Conservation (phyloP, 2,113 vertebrate species). For the Bucco capensis region DNA sequence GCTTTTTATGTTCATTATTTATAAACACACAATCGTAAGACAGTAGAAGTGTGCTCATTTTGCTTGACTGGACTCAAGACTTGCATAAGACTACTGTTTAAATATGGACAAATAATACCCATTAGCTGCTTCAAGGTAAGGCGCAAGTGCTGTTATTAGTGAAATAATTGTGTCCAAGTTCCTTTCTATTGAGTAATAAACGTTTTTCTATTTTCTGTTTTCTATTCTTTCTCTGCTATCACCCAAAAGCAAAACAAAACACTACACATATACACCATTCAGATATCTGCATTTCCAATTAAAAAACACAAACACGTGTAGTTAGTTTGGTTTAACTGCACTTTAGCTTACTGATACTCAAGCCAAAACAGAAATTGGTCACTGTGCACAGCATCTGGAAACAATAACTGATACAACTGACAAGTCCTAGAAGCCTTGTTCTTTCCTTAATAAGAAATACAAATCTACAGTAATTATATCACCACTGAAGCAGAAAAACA, state of each 20-base stretch:
- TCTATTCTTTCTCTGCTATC: neutral
- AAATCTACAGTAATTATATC: neutral
- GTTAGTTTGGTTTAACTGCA: neutral
- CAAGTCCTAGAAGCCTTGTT: neutral
- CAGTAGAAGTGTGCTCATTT: neutral
- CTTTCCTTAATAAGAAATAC: neutral
- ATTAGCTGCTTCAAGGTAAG: neutral
- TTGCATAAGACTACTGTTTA: neutral
- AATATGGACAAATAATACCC: neutral
- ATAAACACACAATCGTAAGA: neutral
- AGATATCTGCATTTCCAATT: neutral
- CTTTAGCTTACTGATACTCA: neutral
- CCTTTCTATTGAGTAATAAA: neutral
- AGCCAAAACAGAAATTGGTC: neutral
- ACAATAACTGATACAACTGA: neutral
- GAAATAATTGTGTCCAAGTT: neutral
- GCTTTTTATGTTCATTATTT: neutral
- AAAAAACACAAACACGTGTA: neutral
- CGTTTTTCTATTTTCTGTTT: neutral
- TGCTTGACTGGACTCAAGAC: neutral
- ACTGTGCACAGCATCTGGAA: neutral
- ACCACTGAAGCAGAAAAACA: neutral
- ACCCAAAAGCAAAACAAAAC: neutral
- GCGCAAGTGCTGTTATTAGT: neutral
- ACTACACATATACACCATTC: neutral